Percentiles rank a stretch among this genome's conserved stretches.
Conservation (phyloP, 1,140 invertebrate species). For the Globodera ellingtonae region DNA sequence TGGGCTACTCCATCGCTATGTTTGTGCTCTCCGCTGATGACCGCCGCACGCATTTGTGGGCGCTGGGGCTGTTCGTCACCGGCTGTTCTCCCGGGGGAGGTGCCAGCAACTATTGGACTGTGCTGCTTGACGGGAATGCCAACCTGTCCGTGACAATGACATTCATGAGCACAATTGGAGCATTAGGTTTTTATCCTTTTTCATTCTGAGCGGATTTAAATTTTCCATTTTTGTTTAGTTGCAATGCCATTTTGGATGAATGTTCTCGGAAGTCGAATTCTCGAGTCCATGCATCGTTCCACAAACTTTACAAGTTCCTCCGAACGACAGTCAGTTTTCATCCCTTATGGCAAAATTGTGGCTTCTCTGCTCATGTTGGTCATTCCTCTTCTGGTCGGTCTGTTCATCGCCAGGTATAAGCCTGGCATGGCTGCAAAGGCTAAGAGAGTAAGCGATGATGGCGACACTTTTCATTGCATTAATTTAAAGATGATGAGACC, state of each 20-base stretch:
- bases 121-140: slow-evolving; percentile 82
- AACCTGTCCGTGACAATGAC: slow-evolving; percentile 90
- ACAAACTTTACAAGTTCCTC: slow-evolving; percentile 54
- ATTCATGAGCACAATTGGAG: slow-evolving; percentile 80
- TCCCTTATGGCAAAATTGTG: slow-evolving; percentile 82
- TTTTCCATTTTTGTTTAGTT: slow-evolving; percentile 70
- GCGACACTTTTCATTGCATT: slow-evolving; percentile 68
- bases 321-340: slow-evolving; percentile 68
- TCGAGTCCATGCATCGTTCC: slow-evolving; percentile 71
- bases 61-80: slow-evolving; percentile 82
- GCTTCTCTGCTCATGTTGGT: slow-evolving; percentile 78
- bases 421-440: slow-evolving; percentile 72
- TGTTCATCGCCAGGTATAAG: slow-evolving; percentile 67
- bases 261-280: slow-evolving; percentile 77
- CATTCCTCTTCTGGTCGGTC: slow-evolving; percentile 80
- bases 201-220: neutral
- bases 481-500: slow-evolving; percentile 77
- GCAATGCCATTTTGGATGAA: slow-evolving; percentile 95
- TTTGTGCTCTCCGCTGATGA: slow-evolving; percentile 69
- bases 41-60: slow-evolving; percentile 49
- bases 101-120: slow-evolving; percentile 92
- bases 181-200: slow-evolving; percentile 73
- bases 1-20: slow-evolving; percentile 77
- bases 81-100: slow-evolving; percentile 87
- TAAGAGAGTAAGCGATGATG: slow-evolving; percentile 66